These are phyloP conservation scores for Genyomyrus donnyi DNA, from an alignment of 2,113 vertebrate genomes.

Conservation along the genomic window DNA sequence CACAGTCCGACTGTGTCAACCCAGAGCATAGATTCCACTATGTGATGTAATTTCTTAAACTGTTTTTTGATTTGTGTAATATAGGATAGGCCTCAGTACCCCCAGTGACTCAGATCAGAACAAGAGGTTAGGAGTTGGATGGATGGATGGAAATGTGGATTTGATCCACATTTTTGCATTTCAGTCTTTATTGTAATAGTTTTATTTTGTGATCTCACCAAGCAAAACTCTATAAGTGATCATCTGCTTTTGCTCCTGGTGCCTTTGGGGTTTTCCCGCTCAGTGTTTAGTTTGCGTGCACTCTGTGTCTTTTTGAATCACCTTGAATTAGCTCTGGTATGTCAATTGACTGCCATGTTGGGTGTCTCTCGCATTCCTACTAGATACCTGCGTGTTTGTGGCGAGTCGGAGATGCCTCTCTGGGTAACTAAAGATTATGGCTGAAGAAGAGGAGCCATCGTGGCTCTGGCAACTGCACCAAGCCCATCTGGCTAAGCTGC, in stretches of 20 bases:
- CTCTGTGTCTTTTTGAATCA: background rate
- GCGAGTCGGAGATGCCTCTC: background rate
- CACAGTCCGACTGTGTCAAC: background rate
- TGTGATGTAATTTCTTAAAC: background rate
- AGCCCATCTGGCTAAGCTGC: background rate
- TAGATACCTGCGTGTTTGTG: background rate
- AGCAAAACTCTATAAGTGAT: background rate
- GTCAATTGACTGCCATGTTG: background rate
- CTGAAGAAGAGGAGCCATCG: background rate
- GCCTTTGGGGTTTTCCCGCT: background rate
- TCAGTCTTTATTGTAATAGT: background rate
- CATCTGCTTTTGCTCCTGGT: background rate
- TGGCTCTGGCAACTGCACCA: background rate
- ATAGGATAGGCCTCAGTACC: background rate
- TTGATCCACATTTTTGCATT: background rate
- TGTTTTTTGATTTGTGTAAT: background rate
- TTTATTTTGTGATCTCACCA: background rate
- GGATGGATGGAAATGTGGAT: background rate
- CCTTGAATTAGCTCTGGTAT: background rate
- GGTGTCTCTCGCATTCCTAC: background rate
- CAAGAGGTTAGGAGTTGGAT: background rate
- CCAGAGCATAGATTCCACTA: background rate
- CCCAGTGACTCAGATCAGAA: background rate
- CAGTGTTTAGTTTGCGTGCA: background rate
- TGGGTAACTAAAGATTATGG: background rate